Evolutionary conservation across 2,113 vertebrate genomes (phyloP).

Genomic region (Zosterops hypoxanthus): DNA sequence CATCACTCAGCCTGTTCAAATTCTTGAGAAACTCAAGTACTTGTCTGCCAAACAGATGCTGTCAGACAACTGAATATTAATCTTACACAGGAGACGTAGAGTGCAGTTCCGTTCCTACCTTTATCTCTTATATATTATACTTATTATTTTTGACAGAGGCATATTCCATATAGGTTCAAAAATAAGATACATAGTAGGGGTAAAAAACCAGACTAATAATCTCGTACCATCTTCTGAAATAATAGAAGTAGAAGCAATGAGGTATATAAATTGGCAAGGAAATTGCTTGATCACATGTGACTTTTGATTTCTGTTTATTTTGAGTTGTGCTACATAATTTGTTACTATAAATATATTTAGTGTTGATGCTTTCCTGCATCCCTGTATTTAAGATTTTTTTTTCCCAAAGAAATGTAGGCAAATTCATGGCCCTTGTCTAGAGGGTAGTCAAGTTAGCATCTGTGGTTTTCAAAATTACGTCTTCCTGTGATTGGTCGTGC

Average conservation of each 20-base stretch:
- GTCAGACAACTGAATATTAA: not conserved
- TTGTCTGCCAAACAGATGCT: not conserved
- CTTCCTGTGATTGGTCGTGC: not conserved
- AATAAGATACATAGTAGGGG: not conserved
- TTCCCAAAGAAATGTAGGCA: not conserved
- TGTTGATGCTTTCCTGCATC: not conserved
- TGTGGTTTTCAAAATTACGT: constrained; percentile 21
- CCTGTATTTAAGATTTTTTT: not conserved
- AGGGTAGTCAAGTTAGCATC: not conserved
- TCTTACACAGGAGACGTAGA: not conserved
- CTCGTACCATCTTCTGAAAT: not conserved
- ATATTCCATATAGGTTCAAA: not conserved
- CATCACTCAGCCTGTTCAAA: not conserved
- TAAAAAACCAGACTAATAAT: not conserved
- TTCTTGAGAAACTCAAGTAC: not conserved
- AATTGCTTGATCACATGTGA: not conserved
- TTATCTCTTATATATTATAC: not conserved
- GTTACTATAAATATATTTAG: not conserved
- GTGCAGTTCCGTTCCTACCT: not conserved
- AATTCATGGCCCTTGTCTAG: not conserved
- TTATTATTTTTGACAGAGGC: not conserved
- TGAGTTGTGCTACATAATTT: not conserved
- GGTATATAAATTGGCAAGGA: not conserved
- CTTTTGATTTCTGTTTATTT: not conserved
- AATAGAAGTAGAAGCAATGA: not conserved